Evolutionary conservation across 2,888 invertebrate species (phyloP).

Genomic region (Ophion slaviceki): DNA sequence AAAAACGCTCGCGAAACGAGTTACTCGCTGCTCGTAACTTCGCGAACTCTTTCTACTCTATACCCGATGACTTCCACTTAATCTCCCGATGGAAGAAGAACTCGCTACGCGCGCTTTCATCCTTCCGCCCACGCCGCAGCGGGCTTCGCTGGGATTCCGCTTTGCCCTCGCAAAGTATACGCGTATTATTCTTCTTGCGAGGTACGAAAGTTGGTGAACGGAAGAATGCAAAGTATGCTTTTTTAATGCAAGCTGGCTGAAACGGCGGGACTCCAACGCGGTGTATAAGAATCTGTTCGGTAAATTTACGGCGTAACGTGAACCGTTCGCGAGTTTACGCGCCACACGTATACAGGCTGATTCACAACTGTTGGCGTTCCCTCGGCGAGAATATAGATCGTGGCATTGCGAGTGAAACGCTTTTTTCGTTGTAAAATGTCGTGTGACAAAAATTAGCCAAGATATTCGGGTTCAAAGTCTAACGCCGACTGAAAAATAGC

Average conservation of each 20-base stretch:
- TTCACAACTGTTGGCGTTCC: neutral
- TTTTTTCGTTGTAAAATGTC: neutral
- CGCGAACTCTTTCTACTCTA: neutral
- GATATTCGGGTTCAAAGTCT: too few relatives aligned
- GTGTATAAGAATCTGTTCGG: neutral
- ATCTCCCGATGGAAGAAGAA: neutral
- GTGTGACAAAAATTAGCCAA: too few relatives aligned
- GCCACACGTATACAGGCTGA: neutral
- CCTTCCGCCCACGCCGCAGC: neutral
- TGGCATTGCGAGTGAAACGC: neutral
- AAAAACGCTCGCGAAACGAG: neutral
- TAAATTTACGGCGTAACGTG: neutral
- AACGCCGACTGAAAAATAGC: too few relatives aligned
- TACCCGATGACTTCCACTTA: neutral
- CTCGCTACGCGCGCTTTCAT: neutral
- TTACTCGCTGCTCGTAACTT: neutral
- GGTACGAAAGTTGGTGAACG: neutral
- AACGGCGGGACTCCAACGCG: neutral
- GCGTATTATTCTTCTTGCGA: neutral
- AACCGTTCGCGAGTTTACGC: neutral
- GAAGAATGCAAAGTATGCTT: conserved; percentile 1
- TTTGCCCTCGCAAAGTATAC: neutral
- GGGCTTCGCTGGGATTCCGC: neutral
- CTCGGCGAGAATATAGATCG: neutral
- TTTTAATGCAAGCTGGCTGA: neutral